phyloP scores from a whole-genome alignment of 1,140 invertebrate species.

The Zaprionus africanus region DNA sequence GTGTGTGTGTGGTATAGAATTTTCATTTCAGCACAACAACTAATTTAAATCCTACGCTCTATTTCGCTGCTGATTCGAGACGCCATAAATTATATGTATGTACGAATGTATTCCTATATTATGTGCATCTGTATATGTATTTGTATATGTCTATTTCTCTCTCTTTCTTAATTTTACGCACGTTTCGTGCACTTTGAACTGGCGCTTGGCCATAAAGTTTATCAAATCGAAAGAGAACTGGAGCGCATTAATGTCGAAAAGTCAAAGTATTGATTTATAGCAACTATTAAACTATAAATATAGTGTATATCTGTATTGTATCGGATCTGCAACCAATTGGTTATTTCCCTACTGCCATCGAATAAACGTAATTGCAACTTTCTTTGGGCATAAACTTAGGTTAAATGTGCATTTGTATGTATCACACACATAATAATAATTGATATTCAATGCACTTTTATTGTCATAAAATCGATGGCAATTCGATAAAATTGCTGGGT shows the following conservation, averaged over 20 bases:
- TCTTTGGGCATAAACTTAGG: background rate
- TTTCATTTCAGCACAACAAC: constrained; percentile 53
- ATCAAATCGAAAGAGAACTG: constrained; percentile 37
- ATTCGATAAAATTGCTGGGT: background rate
- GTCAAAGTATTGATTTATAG: constrained; percentile 36
- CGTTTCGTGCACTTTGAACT: constrained; percentile 55
- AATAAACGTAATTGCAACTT: background rate
- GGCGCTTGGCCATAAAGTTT: constrained; percentile 48
- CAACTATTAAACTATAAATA: background rate
- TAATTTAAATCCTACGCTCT: constrained; percentile 76
- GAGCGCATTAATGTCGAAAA: constrained; percentile 40
- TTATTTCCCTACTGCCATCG: background rate
- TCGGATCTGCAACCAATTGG: background rate
- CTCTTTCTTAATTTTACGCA: constrained; percentile 31
- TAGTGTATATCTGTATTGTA: too few relatives aligned
- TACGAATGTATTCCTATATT: too few relatives aligned
- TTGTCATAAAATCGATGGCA: constrained; percentile 1
- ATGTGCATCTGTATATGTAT: background rate
- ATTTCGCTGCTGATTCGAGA: constrained; percentile 53
- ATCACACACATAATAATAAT: background rate
- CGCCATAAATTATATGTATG: constrained; percentile 55
- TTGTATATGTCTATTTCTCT: background rate
- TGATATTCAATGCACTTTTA: constrained; percentile 3
- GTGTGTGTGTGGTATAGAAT: constrained; percentile 24
- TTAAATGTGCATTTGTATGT: background rate